phyloP scores from a whole-genome alignment of 2,113 vertebrate genomes.

The Chaetops frenatus region DNA sequence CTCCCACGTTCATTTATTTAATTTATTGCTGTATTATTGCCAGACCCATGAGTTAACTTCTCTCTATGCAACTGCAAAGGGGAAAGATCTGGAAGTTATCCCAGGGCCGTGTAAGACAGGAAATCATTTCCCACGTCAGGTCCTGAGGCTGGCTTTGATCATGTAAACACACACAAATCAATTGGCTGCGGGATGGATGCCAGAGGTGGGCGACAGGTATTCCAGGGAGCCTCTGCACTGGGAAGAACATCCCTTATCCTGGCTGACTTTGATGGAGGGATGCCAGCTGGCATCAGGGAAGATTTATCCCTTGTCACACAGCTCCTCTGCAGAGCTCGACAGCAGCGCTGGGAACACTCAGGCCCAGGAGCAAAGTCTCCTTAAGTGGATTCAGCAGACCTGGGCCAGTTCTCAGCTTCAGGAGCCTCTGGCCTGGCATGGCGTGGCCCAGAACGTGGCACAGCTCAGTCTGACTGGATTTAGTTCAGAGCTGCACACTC shows the following conservation, averaged over 20 bases:
- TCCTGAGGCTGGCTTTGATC: background rate
- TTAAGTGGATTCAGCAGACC: background rate
- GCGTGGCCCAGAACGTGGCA: background rate
- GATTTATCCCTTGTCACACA: background rate
- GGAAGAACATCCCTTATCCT: background rate
- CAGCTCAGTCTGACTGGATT: background rate
- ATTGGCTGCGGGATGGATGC: background rate
- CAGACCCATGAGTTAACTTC: background rate
- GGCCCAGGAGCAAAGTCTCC: background rate
- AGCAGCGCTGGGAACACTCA: background rate
- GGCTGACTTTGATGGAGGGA: background rate
- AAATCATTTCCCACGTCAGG: background rate
- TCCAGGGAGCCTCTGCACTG: background rate
- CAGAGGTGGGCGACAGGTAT: background rate
- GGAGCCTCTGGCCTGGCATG: background rate
- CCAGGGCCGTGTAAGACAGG: background rate
- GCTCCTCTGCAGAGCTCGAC: background rate
- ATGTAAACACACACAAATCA: background rate
- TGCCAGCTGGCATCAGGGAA: background rate
- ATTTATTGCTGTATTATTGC: background rate
- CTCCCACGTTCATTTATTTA: background rate
- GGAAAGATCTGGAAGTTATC: background rate
- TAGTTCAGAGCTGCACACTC: background rate
- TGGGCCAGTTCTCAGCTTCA: background rate
- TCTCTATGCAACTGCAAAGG: background rate